Conservation (phyloP, 2,113 vertebrate genomes). For the Epinephelus cyanopodus region DNA sequence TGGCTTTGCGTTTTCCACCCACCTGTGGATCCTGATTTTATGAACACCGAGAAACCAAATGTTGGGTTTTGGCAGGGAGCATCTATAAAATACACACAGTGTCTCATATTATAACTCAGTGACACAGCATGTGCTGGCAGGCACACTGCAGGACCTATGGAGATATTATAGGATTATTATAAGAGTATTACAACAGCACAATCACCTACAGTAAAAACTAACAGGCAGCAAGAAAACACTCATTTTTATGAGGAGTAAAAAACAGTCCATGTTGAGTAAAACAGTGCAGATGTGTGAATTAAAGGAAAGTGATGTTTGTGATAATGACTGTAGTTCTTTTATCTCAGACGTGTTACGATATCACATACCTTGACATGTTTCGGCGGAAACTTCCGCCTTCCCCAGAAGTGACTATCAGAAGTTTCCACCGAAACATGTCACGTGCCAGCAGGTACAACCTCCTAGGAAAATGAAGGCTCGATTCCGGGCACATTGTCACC, state of each 20-base stretch:
- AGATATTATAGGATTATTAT: conserved; percentile 37
- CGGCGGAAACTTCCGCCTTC: too few relatives aligned
- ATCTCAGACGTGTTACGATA: too few relatives aligned
- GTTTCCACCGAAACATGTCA: too few relatives aligned
- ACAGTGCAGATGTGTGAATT: background rate
- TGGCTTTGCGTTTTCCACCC: background rate
- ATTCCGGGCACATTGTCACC: too few relatives aligned
- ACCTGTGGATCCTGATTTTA: background rate
- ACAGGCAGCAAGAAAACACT: background rate
- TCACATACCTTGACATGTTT: too few relatives aligned
- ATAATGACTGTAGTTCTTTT: too few relatives aligned
- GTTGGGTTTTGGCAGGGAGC: background rate
- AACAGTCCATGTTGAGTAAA: background rate
- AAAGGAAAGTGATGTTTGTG: background rate
- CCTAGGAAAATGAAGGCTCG: too few relatives aligned
- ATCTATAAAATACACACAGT: background rate
- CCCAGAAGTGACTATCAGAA: too few relatives aligned
- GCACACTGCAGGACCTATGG: background rate
- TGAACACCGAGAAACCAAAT: background rate
- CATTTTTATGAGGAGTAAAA: background rate
- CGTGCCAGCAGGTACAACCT: too few relatives aligned
- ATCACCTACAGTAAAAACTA: background rate
- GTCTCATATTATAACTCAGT: background rate
- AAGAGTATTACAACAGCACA: conserved; percentile 37
- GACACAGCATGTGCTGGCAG: background rate